Evolutionary conservation across 2,888 invertebrate genomes (phyloP).

Genomic region (Corythucha ciliata): DNA sequence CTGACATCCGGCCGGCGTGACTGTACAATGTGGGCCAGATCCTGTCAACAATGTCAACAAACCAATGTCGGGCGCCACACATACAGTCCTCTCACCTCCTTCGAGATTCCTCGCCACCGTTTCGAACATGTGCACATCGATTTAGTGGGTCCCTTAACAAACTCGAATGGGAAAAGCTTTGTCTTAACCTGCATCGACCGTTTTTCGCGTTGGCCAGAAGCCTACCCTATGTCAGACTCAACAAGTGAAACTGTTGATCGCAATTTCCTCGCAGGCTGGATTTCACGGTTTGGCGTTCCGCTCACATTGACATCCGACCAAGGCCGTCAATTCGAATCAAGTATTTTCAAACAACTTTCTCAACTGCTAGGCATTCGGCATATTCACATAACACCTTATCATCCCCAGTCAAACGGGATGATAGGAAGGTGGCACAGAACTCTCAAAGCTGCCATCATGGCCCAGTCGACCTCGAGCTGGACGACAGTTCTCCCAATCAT

Average conservation of each 20-base stretch:
- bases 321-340: slow-evolving; percentile 40
- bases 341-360: slow-evolving; percentile 33
- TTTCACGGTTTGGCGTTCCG: slow-evolving; percentile 42
- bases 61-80: slow-evolving; percentile 39
- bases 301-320: slow-evolving; percentile 39
- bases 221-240: slow-evolving; percentile 39
- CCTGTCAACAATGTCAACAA: slow-evolving; percentile 39
- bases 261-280: slow-evolving; percentile 40
- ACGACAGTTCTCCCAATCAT: slow-evolving; percentile 10
- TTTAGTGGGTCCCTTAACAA: slow-evolving; percentile 33
- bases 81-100: slow-evolving; percentile 33
- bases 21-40: slow-evolving; percentile 37
- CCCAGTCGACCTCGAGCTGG: slow-evolving; percentile 7
- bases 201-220: slow-evolving; percentile 42
- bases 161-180: slow-evolving; percentile 33
- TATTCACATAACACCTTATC: slow-evolving; percentile 13
- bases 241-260: slow-evolving; percentile 40
- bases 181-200: slow-evolving; percentile 39
- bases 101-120: slow-evolving; percentile 34
- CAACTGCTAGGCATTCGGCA: slow-evolving; percentile 10
- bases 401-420: slow-evolving; percentile 22
- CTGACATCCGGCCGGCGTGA: slow-evolving; percentile 39
- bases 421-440: slow-evolving; percentile 22
- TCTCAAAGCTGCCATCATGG: slow-evolving; percentile 20
- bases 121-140: slow-evolving; percentile 40